Conservation (phyloP, 1,140 invertebrate species). For the Tetraneura akinire region DNA sequence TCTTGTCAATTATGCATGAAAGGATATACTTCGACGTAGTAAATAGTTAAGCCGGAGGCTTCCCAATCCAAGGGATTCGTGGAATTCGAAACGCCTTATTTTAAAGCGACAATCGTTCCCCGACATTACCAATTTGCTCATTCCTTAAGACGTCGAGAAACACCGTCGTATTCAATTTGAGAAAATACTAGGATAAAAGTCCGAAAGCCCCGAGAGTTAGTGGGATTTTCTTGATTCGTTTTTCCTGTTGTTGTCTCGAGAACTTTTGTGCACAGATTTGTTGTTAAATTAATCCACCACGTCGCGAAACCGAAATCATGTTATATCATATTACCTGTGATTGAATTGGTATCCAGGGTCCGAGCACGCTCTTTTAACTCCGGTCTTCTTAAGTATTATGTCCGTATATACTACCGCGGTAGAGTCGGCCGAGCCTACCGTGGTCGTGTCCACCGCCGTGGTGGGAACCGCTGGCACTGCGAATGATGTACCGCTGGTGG, state of each 20-base stretch:
- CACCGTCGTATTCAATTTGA: conserved; percentile 14
- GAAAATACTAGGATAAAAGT: neutral
- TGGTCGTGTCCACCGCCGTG: conserved; percentile 39
- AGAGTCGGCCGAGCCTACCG: conserved; percentile 33
- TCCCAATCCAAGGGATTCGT: neutral
- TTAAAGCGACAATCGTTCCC: neutral
- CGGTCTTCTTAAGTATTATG: conserved; percentile 44
- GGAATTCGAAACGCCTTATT: neutral
- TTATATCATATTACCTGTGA: conserved; percentile 16
- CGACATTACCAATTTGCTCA: conserved; percentile 5
- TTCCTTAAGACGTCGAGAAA: neutral
- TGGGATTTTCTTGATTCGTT: neutral
- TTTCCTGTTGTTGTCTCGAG: neutral
- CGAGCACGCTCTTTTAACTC: conserved; percentile 54
- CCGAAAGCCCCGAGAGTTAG: neutral
- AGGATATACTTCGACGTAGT: neutral
- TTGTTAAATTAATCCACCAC: neutral
- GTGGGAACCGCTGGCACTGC: conserved; percentile 20
- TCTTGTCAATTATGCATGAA: conserved; percentile 17
- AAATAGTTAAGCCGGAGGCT: conserved; percentile 20
- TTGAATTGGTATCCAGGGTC: conserved; percentile 54
- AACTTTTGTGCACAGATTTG: neutral
- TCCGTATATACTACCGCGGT: conserved; percentile 30
- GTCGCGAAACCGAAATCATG: neutral
- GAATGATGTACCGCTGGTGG: conserved; percentile 30